Conservation (phyloP, 2,888 invertebrate genomes). For the Yponomeuta cagnagella region DNA sequence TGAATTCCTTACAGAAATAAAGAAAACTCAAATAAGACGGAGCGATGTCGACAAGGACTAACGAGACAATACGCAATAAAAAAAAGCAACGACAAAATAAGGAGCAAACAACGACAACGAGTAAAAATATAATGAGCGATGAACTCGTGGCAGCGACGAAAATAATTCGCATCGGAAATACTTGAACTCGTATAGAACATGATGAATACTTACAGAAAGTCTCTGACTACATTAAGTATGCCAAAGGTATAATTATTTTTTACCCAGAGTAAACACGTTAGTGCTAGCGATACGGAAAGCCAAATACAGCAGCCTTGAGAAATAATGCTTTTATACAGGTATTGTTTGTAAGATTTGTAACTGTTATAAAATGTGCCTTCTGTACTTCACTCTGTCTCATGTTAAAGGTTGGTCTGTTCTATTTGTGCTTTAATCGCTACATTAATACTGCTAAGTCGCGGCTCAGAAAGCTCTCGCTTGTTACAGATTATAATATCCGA, state of each 20-base stretch:
- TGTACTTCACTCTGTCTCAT: neutral
- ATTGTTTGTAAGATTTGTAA: too few species aligned
- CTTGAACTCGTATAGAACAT: neutral
- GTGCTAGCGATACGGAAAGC: too few species aligned
- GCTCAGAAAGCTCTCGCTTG: neutral
- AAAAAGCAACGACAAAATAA: neutral
- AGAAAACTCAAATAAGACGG: neutral
- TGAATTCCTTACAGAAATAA: neutral
- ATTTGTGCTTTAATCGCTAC: constrained; percentile 16
- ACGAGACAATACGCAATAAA: neutral
- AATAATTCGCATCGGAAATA: constrained; percentile 12
- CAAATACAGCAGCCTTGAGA: too few species aligned
- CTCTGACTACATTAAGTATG: too few species aligned
- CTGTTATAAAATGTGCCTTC: too few species aligned
- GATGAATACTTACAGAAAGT: too few species aligned
- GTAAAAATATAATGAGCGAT: constrained; percentile 41
- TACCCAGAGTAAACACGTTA: too few species aligned
- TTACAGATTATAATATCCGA: neutral
- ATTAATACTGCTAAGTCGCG: constrained; percentile 13
- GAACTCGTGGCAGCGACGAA: constrained; percentile 37
- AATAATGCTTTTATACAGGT: too few species aligned
- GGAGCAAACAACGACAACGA: constrained; percentile 27
- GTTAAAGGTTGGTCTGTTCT: constrained; percentile 14
- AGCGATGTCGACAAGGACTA: neutral
- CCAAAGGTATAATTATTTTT: too few species aligned